Evolutionary conservation across 2,888 invertebrate genomes (phyloP).

Genomic region (Oegoconia quadripuncta): DNA sequence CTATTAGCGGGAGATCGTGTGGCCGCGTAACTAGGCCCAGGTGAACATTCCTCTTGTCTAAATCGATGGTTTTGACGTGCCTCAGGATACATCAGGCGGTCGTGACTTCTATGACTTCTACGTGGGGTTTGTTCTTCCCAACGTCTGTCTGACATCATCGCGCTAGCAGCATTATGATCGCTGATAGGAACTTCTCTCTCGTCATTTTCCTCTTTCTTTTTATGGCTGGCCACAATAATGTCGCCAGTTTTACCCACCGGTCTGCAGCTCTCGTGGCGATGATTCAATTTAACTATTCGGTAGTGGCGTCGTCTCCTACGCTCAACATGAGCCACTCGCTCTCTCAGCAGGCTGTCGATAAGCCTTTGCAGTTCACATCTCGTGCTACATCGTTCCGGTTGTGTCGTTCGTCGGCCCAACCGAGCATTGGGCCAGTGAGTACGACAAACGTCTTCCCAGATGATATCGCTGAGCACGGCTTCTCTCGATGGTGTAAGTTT

Average conservation of each 20-base stretch:
- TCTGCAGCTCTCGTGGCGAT: conserved; percentile 61
- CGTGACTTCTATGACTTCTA: conserved; percentile 45
- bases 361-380: conserved; percentile 62
- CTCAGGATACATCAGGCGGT: conserved; percentile 38
- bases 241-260: conserved; percentile 69
- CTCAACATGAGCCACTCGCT: conserved; percentile 67
- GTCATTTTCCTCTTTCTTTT: conserved; percentile 48
- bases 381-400: conserved; percentile 52
- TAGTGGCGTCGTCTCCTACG: conserved; percentile 67
- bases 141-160: conserved; percentile 34
- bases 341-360: conserved; percentile 63
- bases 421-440: conserved; percentile 71
- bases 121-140: conserved; percentile 36
- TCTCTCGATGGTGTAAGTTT: conserved; percentile 69
- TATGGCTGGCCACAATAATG: conserved; percentile 70
- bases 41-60: conserved; percentile 43
- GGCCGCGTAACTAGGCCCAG: conserved; percentile 55
- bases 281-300: conserved; percentile 66
- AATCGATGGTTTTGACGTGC: conserved; percentile 30
- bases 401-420: conserved; percentile 51
- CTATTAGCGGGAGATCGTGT: conserved; percentile 34
- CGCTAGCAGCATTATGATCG: conserved; percentile 45
- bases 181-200: conserved; percentile 37
- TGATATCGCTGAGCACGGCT: conserved; percentile 71
- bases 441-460: conserved; percentile 72